These are phyloP conservation scores for Papilio polytes DNA, from an alignment of 1,140 invertebrate species.

Conservation along the genomic window DNA sequence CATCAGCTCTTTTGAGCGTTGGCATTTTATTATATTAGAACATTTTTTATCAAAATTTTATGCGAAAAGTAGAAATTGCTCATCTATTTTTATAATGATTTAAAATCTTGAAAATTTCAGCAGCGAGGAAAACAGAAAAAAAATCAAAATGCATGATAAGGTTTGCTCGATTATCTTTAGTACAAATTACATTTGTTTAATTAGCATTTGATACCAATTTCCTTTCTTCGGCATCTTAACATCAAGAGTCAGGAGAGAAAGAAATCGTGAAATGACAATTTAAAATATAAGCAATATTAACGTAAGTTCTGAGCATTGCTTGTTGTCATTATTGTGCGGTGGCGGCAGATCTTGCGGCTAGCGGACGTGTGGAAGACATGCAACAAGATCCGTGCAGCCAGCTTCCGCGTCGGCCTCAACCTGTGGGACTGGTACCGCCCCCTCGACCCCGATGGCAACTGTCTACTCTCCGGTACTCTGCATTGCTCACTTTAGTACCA, in stretches of 20 bases:
- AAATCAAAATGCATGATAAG: constrained; percentile 67
- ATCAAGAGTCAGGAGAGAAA: neutral
- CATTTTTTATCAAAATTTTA: constrained; percentile 28
- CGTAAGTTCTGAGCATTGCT: too few relatives aligned
- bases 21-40: constrained; percentile 28
- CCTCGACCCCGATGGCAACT: constrained; percentile 86
- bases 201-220: neutral
- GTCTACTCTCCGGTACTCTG: constrained; percentile 86
- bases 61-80: neutral
- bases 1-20: constrained; percentile 12
- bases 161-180: constrained; percentile 46
- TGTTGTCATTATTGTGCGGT: neutral
- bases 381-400: constrained; percentile 89
- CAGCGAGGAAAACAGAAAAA: neutral
- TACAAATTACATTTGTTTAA: neutral
- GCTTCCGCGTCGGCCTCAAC: constrained; percentile 87
- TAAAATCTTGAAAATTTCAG: neutral
- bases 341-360: constrained; percentile 66
- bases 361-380: constrained; percentile 88
- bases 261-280: neutral
- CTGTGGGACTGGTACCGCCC: constrained; percentile 87
- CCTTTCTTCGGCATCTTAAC: neutral
- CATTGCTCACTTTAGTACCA: neutral
- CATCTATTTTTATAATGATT: neutral
- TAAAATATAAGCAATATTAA: too few relatives aligned